Evolutionary conservation across 1,140 invertebrate genomes (phyloP).

Genomic region (Heliconius himera): DNA sequence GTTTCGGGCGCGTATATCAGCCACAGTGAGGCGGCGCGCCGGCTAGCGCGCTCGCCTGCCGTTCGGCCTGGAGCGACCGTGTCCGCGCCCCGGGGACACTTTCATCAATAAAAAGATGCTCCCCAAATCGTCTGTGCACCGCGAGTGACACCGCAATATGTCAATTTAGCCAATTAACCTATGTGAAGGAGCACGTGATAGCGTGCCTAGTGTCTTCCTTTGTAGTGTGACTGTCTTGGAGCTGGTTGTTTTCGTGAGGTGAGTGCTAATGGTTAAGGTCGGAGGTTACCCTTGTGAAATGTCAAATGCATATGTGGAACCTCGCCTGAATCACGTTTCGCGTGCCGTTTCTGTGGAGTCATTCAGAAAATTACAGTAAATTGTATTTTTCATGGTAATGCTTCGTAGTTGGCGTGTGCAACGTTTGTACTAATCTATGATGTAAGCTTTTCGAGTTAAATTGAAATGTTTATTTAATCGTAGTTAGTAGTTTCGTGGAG

Average conservation of each 20-base stretch:
- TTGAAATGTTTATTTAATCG: not conserved
- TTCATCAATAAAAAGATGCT: constrained; percentile 72
- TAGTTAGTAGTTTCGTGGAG: not conserved
- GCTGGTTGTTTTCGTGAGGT: constrained; percentile 75
- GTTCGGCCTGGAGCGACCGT: constrained; percentile 42
- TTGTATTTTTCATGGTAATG: constrained; percentile 29
- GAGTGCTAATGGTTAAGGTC: constrained; percentile 66
- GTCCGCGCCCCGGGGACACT: constrained; percentile 44
- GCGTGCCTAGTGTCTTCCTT: constrained; percentile 69
- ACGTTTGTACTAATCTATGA: not conserved
- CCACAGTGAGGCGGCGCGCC: constrained; percentile 77
- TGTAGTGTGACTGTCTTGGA: constrained; percentile 63
- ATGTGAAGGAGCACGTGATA: constrained; percentile 46
- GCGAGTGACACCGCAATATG: constrained; percentile 55
- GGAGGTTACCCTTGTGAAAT: constrained; percentile 62
- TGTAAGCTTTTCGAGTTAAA: not conserved
- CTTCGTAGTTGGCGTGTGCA: not conserved
- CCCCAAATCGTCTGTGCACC: constrained; percentile 47
- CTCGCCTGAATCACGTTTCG: constrained; percentile 55
- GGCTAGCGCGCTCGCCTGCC: constrained; percentile 76
- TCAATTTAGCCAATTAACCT: constrained; percentile 61
- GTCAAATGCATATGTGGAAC: constrained; percentile 46
- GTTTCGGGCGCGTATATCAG: constrained; percentile 62
- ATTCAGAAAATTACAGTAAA: constrained; percentile 42
- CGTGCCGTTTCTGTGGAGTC: constrained; percentile 51